Base-by-base conservation (phyloP, 2,113 vertebrate genomes). In the Columba janthina region DNA sequence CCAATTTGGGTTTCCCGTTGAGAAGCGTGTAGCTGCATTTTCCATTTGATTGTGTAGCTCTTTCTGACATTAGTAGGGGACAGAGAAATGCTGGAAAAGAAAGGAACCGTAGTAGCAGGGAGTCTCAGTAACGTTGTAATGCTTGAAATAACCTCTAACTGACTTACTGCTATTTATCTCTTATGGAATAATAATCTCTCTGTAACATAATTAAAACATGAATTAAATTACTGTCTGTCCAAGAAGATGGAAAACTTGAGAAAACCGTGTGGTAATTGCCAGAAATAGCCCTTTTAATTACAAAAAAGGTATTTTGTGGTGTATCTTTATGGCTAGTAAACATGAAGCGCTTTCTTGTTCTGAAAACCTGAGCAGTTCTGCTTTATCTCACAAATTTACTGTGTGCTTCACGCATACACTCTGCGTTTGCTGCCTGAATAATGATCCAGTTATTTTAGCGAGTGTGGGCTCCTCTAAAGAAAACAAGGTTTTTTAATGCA, bases 161-260 rank as follows among this genome's bases (percentile, higher is more conserved):
- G 76, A 70, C 70, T 86, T 67, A 31, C 90, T 87, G 76, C 54
- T 96, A 15, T 93, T 95, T 96, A 93, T 90, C 76, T 90, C 75
- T 81, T 90, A 69, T 21, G 3, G 73, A 88, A 84, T 69, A 77
- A 84, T 88, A 44, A 90, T 90, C 51, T 84, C 71, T 46, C 48
- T 81, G 61, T 89, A 93, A 65, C 58, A 5, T 86, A 93, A 93
- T 90, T 86, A 90, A 93, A 89, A 69, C 21, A 11, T 87, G 70
- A 96, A 92, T 92, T 87, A 92, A 94, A 90, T 82, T 28, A 32
- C 22, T 89, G 21, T 56, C 56, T 90, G 48, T 61, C 66, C 73
- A 58, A 58, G 56, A 44, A 84, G 57, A 64, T 65, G 61, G 83
- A 89, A 96, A 69, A 61, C 50, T 58, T 50, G 17, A 79, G 58